Conservation (phyloP, 1,140 invertebrate genomes). For the Heliconius eleuchia region DNA sequence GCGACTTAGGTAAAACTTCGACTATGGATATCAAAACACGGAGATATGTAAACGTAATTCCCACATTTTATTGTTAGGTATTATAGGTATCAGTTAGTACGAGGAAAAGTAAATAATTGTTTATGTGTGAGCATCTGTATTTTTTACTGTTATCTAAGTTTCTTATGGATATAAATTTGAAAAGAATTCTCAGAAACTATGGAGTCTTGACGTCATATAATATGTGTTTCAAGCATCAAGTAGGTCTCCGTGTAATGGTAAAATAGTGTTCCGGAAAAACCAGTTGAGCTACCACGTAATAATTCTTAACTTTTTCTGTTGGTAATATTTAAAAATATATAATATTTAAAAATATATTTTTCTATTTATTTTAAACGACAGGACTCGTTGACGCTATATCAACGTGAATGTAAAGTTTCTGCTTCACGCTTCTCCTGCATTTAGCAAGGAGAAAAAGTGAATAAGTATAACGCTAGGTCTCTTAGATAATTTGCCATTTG, state of each 20-base stretch:
- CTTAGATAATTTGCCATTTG: too few species aligned
- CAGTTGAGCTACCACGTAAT: not conserved
- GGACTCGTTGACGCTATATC: too few species aligned
- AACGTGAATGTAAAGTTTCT: too few species aligned
- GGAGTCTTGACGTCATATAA: constrained; percentile 7
- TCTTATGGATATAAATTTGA: not conserved
- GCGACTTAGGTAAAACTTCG: not conserved
- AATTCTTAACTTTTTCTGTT: not conserved
- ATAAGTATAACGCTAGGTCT: too few species aligned
- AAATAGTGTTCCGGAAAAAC: constrained; percentile 11
- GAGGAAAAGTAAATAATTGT: not conserved
- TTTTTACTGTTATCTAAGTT: not conserved
- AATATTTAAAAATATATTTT: too few species aligned
- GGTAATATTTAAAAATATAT: not conserved
- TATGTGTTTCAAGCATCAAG: not conserved
- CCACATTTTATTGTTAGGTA: not conserved
- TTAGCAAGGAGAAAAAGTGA: too few species aligned
- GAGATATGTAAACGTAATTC: not conserved
- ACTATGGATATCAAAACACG: not conserved
- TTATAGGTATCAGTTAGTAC: not conserved
- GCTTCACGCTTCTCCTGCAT: too few species aligned
- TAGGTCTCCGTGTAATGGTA: not conserved
- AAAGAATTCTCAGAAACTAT: not conserved
- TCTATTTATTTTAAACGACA: too few species aligned
- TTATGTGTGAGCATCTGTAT: not conserved